Conservation (phyloP, 2,888 invertebrate species). For the Mylabris sibirica region DNA sequence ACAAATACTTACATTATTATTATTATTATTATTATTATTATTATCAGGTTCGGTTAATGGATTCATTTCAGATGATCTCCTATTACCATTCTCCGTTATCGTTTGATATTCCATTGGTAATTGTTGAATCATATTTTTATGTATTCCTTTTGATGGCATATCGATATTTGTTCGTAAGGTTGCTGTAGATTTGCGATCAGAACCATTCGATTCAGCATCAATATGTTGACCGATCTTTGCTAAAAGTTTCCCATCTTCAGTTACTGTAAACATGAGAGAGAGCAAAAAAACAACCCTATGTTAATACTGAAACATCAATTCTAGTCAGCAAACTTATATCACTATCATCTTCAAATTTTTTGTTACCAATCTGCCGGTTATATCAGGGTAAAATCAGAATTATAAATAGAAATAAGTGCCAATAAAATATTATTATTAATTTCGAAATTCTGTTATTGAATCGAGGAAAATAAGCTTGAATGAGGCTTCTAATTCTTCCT, state of each 20-base stretch:
- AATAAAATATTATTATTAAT: neutral
- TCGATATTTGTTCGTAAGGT: slow-evolving; percentile 66
- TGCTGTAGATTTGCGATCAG: slow-evolving; percentile 61
- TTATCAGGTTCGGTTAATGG: slow-evolving; percentile 33
- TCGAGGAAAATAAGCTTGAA: too few species aligned
- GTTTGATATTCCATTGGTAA: slow-evolving; percentile 38
- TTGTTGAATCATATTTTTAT: slow-evolving; percentile 64
- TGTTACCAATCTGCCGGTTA: too few species aligned
- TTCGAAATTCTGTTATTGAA: too few species aligned
- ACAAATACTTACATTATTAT: neutral
- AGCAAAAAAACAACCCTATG: slow-evolving; percentile 3
- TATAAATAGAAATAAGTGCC: slow-evolving; percentile 15
- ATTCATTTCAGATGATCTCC: slow-evolving; percentile 58
- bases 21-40: slow-evolving; percentile 33
- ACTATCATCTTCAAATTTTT: too few species aligned
- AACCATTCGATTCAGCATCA: slow-evolving; percentile 47
- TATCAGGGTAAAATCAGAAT: slow-evolving; percentile 20
- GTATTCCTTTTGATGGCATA: slow-evolving; percentile 66
- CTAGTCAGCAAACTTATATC: slow-evolving; percentile 20
- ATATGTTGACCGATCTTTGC: slow-evolving; percentile 57
- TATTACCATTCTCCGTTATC: slow-evolving; percentile 52
- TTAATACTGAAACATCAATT: slow-evolving; percentile 15
- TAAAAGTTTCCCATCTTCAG: slow-evolving; percentile 59
- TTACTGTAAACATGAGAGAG: slow-evolving; percentile 53
- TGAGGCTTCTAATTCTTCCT: too few species aligned